These are phyloP conservation scores for Chaetura pelagica DNA, from an alignment of 2,113 vertebrate species.

Conservation along the genomic window DNA sequence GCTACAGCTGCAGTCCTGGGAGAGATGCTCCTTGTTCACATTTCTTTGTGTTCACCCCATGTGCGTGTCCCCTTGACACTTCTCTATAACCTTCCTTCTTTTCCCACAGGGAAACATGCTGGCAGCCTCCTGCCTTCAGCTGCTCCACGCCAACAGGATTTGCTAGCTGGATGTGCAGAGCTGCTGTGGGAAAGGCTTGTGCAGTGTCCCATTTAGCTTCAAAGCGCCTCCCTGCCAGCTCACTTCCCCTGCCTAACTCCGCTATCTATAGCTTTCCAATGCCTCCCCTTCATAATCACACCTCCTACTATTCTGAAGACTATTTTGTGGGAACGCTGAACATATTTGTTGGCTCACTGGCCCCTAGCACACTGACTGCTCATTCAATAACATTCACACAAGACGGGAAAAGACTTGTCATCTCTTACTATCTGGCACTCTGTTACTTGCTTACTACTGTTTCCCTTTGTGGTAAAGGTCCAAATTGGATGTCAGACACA, in stretches of 20 bases:
- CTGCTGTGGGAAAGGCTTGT: neutral
- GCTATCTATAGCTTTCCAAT: constrained; percentile 45
- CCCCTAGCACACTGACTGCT: constrained; percentile 58
- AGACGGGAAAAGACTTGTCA: constrained; percentile 67
- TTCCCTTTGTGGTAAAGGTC: constrained; percentile 25
- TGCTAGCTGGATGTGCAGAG: neutral
- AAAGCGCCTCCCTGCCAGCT: neutral
- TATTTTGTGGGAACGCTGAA: constrained; percentile 50
- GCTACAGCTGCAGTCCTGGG: neutral
- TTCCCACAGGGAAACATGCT: neutral
- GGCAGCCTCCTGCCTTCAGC: neutral
- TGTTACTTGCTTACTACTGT: constrained; percentile 14
- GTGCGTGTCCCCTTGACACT: neutral
- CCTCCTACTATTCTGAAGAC: constrained; percentile 57
- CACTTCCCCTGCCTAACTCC: constrained; percentile 10
- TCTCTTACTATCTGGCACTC: constrained; percentile 57
- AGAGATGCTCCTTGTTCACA: neutral
- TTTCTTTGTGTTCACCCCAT: neutral
- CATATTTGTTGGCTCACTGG: constrained; percentile 63
- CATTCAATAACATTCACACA: constrained; percentile 57
- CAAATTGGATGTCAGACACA: constrained; percentile 36
- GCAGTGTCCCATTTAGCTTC: neutral
- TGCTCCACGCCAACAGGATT: fast-evolving
- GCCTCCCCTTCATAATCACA: constrained; percentile 33
- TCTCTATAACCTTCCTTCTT: neutral